Evolutionary conservation across 2,797 vertebrate genomes (phyloP), one percentile per base, ranked within the genome.

Genomic region (Dermochelys coriacea): DNA sequence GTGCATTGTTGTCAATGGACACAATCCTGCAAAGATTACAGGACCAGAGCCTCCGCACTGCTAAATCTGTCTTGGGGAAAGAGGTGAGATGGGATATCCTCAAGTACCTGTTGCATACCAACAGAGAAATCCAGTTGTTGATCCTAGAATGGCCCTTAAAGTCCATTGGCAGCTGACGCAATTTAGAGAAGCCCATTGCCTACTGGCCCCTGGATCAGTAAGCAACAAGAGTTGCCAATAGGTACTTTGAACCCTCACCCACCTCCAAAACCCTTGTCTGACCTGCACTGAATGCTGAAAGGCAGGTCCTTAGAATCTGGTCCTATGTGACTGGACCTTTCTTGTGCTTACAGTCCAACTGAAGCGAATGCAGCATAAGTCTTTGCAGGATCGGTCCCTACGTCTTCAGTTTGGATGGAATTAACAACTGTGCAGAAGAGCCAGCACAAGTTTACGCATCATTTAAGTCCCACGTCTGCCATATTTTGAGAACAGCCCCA

Each of bases 11-110:
- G 89, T 75, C 64, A 84, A 80, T 0, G 15, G 12, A 79, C 37
- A 29, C 41, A 5, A 0, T 50, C n/a, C 11, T 87, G 0, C 0
- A 6, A 82, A 47, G 52, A 11, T 15, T 14, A 75, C 12, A 5
- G 12, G 29, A 16, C 12, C 27, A 55, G 51, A 80, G 88, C 84
- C 55, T 82, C 91, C 74, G 16, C 45, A 59, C 8, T 79, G 52
- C 54, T 79, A 1, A 0, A 15, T 7, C 52, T 89, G 11, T 51
- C 9, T 85, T 64, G 59, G 84, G 55, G 85, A 86, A 92, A 83
- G 0, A 6, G 11, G 47, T 2, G 19, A 4, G 71, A 19, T 68
- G n/a, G 18, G n/a, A 8, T 68, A 37, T 37, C 64, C 64, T 68
- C n/a, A 37, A 68, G 18, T 68, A 68, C 8, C n/a, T 37, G 64